Evolutionary conservation across 2,797 vertebrate genomes (phyloP).

Genomic region (Eospalax fontanierii): DNA sequence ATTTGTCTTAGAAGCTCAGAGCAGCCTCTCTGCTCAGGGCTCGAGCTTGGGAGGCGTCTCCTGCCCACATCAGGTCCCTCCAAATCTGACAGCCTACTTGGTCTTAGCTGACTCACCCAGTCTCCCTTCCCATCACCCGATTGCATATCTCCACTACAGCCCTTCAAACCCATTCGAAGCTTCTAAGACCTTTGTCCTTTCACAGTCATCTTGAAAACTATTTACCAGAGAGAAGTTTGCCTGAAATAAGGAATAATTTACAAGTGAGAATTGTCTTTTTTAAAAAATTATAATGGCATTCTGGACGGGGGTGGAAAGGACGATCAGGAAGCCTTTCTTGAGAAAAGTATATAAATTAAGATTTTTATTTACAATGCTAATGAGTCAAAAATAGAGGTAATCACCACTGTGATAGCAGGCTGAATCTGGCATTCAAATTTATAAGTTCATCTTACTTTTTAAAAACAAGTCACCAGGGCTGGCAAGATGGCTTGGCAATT

Average conservation of each 20-base stretch:
- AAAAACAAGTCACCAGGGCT: no score
- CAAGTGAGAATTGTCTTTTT: constrained; percentile 4
- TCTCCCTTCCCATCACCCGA: not conserved
- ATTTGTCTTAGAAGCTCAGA: not conserved
- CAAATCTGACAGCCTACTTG: fast-evolving
- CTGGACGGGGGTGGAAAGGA: constrained; percentile 71
- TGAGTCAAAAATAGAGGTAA: constrained; percentile 80
- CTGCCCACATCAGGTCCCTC: not conserved
- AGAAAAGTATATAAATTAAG: constrained; percentile 71
- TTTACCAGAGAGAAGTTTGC: constrained; percentile 67
- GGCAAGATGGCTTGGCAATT: no score
- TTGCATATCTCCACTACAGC: not conserved
- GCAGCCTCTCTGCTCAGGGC: not conserved
- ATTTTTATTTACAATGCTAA: constrained; percentile 72
- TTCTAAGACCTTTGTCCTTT: constrained; percentile 66
- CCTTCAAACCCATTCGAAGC: constrained; percentile 64
- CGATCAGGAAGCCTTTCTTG: not conserved
- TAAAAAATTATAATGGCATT: constrained; percentile 37
- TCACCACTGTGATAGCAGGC: constrained; percentile 77
- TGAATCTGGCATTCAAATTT: not conserved
- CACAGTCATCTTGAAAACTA: constrained; percentile 72
- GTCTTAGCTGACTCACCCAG: not conserved
- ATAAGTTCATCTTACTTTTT: not conserved
- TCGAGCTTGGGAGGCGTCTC: fast-evolving
- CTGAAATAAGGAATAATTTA: constrained; percentile 10